Conservation (phyloP, 2,888 invertebrate species). For the Eurytoma californica region DNA sequence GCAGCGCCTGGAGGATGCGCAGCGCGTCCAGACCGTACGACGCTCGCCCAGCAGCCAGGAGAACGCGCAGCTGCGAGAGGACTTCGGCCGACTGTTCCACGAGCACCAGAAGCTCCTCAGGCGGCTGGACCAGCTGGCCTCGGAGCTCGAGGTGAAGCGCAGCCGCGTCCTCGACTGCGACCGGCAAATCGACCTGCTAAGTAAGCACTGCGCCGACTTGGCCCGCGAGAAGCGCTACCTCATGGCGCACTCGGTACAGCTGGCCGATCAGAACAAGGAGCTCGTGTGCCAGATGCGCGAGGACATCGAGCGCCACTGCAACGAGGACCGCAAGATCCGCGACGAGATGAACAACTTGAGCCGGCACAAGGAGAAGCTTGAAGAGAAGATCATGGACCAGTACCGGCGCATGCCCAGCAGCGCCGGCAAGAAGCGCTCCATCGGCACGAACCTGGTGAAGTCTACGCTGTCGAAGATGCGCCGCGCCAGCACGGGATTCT, state of each 20-base stretch:
- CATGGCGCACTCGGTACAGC: slow-evolving; percentile 91
- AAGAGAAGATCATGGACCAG: slow-evolving; percentile 98
- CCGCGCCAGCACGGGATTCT: slow-evolving; percentile 27
- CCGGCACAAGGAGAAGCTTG: slow-evolving; percentile 94
- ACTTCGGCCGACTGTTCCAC: slow-evolving; percentile 31
- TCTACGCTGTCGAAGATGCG: slow-evolving; percentile 27
- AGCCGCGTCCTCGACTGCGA: not conserved
- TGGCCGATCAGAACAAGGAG: slow-evolving; percentile 87
- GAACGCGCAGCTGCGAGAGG: slow-evolving; percentile 26
- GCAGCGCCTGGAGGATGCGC: too few relatives aligned
- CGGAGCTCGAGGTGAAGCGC: not conserved
- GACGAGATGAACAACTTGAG: slow-evolving; percentile 91
- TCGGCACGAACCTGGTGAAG: slow-evolving; percentile 15
- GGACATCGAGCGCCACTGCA: slow-evolving; percentile 93
- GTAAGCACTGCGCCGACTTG: not conserved
- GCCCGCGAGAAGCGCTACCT: slow-evolving; percentile 80
- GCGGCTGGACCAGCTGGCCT: not conserved
- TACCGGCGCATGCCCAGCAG: slow-evolving; percentile 83
- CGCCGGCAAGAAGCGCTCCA: slow-evolving; percentile 21
- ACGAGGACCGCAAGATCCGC: slow-evolving; percentile 91
- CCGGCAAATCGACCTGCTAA: too few relatives aligned
- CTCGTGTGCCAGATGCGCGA: slow-evolving; percentile 82
- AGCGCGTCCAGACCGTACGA: too few relatives aligned
- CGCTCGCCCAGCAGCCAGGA: not conserved
- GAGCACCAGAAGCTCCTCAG: not conserved